Conservation (phyloP, 2,888 invertebrate genomes). For the Ophioninae sp. region DNA sequence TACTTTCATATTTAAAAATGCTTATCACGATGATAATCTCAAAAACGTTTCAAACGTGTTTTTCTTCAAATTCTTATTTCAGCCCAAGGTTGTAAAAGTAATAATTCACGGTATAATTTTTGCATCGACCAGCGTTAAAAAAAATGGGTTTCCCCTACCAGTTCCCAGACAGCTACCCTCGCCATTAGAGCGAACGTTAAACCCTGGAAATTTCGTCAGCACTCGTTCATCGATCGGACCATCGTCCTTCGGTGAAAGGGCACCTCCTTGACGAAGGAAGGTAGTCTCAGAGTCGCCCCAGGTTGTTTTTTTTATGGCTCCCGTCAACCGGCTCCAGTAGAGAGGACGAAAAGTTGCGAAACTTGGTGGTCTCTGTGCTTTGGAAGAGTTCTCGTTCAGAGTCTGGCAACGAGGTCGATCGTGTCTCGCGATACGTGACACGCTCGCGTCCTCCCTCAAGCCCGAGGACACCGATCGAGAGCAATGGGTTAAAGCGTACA, state of each 20-base stretch:
- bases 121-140: not conserved
- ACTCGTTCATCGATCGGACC: not conserved
- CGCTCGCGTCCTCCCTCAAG: constrained; percentile 30
- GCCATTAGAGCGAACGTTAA: not conserved
- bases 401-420: constrained; percentile 53
- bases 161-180: not conserved
- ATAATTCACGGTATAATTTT: not conserved
- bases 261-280: not conserved
- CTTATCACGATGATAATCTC: not conserved
- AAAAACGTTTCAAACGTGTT: not conserved
- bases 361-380: constrained; percentile 60
- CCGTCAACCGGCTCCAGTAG: constrained; percentile 4
- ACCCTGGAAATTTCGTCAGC: not conserved
- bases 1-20: not conserved
- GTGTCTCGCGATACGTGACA: constrained; percentile 54
- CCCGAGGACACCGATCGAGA: constrained; percentile 48
- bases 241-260: constrained; percentile 3
- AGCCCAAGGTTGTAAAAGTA: not conserved
- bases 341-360: constrained; percentile 65
- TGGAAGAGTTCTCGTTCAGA: constrained; percentile 61
- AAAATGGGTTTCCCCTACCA: not conserved
- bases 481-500: constrained; percentile 23
- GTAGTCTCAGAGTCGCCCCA: constrained; percentile 3
- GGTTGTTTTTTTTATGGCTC: constrained; percentile 12
- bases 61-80: not conserved